Conservation (phyloP, 2,888 invertebrate genomes). For the Apodemia mormo region DNA sequence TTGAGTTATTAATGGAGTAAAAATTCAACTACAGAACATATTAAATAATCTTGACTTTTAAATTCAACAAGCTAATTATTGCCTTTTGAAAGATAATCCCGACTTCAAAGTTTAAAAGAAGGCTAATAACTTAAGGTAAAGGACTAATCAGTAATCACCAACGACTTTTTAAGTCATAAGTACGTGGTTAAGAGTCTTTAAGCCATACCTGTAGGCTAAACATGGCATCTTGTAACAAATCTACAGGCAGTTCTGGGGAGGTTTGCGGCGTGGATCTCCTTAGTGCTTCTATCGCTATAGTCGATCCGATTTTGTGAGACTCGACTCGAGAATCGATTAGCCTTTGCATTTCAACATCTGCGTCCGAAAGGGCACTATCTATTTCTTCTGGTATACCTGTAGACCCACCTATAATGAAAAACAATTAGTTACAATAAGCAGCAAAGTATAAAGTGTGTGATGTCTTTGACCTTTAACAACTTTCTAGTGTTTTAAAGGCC, state of each 20-base stretch:
- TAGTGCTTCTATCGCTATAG: slow-evolving; percentile 90
- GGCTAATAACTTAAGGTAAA: too few species aligned
- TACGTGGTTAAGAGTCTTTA: too few species aligned
- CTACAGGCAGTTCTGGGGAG: slow-evolving; percentile 54
- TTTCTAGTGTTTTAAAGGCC: too few species aligned
- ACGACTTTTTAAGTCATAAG: too few species aligned
- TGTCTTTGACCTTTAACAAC: too few species aligned
- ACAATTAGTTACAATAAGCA: too few species aligned
- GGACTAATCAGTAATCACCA: too few species aligned
- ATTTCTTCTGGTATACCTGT: slow-evolving; percentile 16
- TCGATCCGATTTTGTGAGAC: slow-evolving; percentile 91
- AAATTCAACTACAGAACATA: too few species aligned
- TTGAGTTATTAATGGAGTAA: too few species aligned
- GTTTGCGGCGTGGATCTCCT: slow-evolving; percentile 50
- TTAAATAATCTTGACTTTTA: slow-evolving; percentile 36
- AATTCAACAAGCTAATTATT: slow-evolving; percentile 19
- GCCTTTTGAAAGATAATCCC: too few species aligned
- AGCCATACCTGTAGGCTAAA: slow-evolving; percentile 54
- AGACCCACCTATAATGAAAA: neutral
- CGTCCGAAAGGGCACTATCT: slow-evolving; percentile 56
- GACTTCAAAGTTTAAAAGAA: too few species aligned
- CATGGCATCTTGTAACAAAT: slow-evolving; percentile 54
- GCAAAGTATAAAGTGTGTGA: too few species aligned
- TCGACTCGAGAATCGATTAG: slow-evolving; percentile 89
- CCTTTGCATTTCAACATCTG: slow-evolving; percentile 84